Evolutionary conservation across 2,113 vertebrate genomes (phyloP).

Genomic region (Dasyurus viverrinus): DNA sequence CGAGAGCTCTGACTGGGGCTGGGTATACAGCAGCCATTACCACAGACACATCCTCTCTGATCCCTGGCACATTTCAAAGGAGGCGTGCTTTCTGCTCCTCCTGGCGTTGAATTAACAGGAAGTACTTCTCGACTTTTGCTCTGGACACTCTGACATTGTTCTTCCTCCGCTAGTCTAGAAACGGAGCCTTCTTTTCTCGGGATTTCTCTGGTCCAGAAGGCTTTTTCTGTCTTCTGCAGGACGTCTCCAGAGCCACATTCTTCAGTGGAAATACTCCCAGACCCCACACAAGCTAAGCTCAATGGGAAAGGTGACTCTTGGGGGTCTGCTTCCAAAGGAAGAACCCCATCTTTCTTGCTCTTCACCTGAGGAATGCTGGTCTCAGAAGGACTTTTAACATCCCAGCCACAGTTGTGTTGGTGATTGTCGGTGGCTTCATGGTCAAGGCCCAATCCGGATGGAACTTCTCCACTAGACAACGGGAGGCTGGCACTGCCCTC

Average conservation of each 20-base stretch:
- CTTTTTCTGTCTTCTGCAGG: conserved; percentile 26
- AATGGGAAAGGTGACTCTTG: conserved; percentile 28
- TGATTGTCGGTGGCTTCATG: conserved; percentile 73
- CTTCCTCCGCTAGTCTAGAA: conserved; percentile 16
- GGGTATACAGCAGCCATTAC: background rate
- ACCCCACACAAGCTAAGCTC: conserved; percentile 41
- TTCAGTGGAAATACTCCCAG: conserved; percentile 55
- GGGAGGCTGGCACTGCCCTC: conserved; percentile 52
- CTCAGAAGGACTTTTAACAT: conserved; percentile 58
- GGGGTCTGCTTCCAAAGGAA: conserved; percentile 51
- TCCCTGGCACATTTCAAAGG: conserved; percentile 44
- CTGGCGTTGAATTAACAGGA: conserved; percentile 2
- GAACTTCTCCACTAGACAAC: conserved; percentile 64
- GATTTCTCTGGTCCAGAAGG: background rate
- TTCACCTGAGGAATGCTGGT: background rate
- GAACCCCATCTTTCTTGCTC: conserved; percentile 5
- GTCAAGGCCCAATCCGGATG: conserved; percentile 44
- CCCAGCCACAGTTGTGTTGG: conserved; percentile 56
- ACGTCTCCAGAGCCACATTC: conserved; percentile 50
- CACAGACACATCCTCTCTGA: conserved; percentile 29
- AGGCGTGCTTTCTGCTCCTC: background rate
- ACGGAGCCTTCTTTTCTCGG: conserved; percentile 48
- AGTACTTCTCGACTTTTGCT: conserved; percentile 1
- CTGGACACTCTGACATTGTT: conserved; percentile 15
- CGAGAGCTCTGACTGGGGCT: conserved; percentile 21